Evolutionary conservation across 2,113 vertebrate genomes (phyloP).

Genomic region (Chaetodon auriga): DNA sequence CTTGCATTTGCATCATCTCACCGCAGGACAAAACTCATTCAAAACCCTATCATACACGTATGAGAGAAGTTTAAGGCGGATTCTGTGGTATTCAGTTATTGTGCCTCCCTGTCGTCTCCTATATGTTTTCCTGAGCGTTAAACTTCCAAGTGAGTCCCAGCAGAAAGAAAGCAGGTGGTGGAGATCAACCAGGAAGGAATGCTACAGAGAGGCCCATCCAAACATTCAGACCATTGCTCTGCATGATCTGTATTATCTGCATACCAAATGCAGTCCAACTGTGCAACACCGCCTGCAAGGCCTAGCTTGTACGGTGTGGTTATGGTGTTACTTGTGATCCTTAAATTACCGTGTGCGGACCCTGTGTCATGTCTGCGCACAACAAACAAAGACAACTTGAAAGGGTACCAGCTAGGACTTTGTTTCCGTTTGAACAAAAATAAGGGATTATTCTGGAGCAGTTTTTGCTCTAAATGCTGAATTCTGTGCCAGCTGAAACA

Average conservation of each 20-base stretch:
- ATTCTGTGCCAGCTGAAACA: slow-evolving; percentile 30
- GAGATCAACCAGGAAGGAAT: slow-evolving; percentile 66
- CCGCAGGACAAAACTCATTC: slow-evolving; percentile 9
- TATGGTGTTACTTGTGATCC: slow-evolving; percentile 58
- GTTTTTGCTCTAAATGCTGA: slow-evolving; percentile 24
- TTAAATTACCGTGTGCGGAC: slow-evolving; percentile 40
- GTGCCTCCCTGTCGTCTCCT: slow-evolving; percentile 7
- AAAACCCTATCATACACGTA: neutral
- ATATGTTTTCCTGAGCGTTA: slow-evolving; percentile 15
- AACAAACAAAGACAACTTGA: slow-evolving; percentile 41
- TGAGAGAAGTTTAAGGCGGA: neutral
- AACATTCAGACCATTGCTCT: slow-evolving; percentile 57
- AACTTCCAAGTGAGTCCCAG: slow-evolving; percentile 40
- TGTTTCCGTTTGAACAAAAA: slow-evolving; percentile 40
- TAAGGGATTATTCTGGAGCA: neutral
- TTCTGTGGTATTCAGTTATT: neutral
- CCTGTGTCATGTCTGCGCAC: slow-evolving; percentile 40
- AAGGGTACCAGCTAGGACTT: slow-evolving; percentile 9
- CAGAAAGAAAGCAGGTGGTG: slow-evolving; percentile 63
- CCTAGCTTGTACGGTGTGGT: slow-evolving; percentile 26
- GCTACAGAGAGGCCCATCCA: slow-evolving; percentile 69
- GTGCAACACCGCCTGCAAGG: slow-evolving; percentile 19
- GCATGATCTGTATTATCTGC: slow-evolving; percentile 50
- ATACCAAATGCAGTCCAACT: slow-evolving; percentile 45
- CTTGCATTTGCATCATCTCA: slow-evolving; percentile 9